Percentiles rank a stretch among this genome's conserved stretches.
These are phyloP conservation scores for Diabrotica balteata DNA, from an alignment of 2,888 invertebrate genomes.

Conservation along the genomic window DNA sequence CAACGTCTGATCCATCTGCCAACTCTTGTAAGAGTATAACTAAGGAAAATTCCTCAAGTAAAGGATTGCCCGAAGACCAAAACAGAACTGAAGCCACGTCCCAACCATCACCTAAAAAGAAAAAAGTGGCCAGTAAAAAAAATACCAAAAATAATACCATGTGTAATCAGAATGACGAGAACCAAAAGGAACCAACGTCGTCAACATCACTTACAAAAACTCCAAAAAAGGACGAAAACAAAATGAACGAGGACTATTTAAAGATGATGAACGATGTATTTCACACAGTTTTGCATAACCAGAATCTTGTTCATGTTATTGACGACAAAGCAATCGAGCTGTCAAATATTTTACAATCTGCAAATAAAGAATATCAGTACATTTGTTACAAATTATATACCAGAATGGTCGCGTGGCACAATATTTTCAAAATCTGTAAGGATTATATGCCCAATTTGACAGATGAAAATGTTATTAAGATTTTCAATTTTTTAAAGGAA, in stretches of 20 bases:
- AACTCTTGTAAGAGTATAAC: too few relatives aligned
- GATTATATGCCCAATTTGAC: conserved; percentile 37
- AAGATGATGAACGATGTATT: conserved; percentile 7
- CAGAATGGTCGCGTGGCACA: conserved; percentile 44
- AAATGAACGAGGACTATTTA: conserved; percentile 2
- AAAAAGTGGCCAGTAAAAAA: too few relatives aligned
- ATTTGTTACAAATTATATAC: conserved; percentile 44
- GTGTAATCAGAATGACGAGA: too few relatives aligned
- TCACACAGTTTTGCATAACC: conserved; percentile 2
- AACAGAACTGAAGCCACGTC: too few relatives aligned
- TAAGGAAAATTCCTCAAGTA: too few relatives aligned
- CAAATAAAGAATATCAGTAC: conserved; percentile 37
- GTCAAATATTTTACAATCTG: too few relatives aligned
- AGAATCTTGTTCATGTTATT: neutral
- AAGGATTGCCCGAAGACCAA: too few relatives aligned
- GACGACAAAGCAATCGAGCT: too few relatives aligned
- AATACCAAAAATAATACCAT: too few relatives aligned
- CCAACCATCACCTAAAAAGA: too few relatives aligned
- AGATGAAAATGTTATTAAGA: conserved; percentile 38
- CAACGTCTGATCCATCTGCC: too few relatives aligned
- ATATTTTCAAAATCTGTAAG: conserved; percentile 41
- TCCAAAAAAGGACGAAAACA: conserved; percentile 6
- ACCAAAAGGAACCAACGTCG: neutral
- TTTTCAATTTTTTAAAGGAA: conserved; percentile 41
- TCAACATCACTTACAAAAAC: neutral